Evolutionary conservation across 1,140 invertebrate genomes (phyloP).

Genomic region (Macrotrachela quadricornifera): DNA sequence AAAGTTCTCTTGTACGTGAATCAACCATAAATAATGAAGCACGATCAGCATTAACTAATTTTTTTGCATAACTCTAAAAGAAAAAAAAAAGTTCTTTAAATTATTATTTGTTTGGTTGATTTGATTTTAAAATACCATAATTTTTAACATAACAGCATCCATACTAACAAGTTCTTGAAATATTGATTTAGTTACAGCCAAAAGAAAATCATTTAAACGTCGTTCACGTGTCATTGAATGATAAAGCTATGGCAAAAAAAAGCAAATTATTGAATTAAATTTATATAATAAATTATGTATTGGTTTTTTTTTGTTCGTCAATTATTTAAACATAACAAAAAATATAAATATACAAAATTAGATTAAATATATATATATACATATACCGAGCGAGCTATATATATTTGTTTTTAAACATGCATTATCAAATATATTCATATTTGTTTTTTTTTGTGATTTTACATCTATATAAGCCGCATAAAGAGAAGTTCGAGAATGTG

Average conservation of each 20-base stretch:
- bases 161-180: constrained; percentile 61
- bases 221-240: constrained; percentile 41
- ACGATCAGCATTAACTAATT: constrained; percentile 53
- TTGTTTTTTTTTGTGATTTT: too few relatives aligned
- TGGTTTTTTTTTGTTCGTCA: too few relatives aligned
- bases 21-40: constrained; percentile 55
- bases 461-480: too few relatives aligned
- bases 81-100: constrained; percentile 5
- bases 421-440: too few relatives aligned
- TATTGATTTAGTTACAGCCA: constrained; percentile 45
- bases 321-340: too few relatives aligned
- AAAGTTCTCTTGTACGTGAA: constrained; percentile 45
- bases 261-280: too few relatives aligned
- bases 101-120: not conserved
- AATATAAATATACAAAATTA: too few relatives aligned
- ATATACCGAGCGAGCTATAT: too few relatives aligned
- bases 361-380: too few relatives aligned
- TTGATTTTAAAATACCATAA: constrained; percentile 36
- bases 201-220: constrained; percentile 45
- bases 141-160: constrained; percentile 55
- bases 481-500: too few relatives aligned
- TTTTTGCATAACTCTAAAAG: constrained; percentile 46
- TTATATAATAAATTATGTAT: too few relatives aligned
- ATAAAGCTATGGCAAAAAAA: constrained; percentile 31
- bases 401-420: too few relatives aligned